Base-by-base conservation (phyloP, 2,888 invertebrate species). In the Onchidella celtica region DNA sequence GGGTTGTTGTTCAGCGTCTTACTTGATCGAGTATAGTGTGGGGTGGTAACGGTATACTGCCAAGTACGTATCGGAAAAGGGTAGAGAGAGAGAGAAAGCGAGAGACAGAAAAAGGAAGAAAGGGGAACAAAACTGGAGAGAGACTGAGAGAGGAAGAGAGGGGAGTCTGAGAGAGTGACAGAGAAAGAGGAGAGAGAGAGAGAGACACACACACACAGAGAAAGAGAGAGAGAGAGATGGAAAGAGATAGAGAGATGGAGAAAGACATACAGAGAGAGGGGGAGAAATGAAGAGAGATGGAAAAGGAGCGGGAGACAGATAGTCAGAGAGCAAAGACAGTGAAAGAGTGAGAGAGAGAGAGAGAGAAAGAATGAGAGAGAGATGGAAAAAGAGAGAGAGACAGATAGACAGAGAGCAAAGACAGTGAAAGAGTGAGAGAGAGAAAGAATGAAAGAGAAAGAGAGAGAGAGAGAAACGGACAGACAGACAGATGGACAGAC, bases 91-190 rank as follows among this genome's bases (percentile, higher is more conserved):
- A 32, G 59, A 59, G 59, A 59, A 73, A 34, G 24, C 55, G 59
- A 38, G 59, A n/a, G n/a, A n/a, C n/a, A n/a, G n/a, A n/a, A n/a
- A n/a, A n/a, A n/a, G n/a, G n/a, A n/a, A n/a, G n/a, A 34, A 38
- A 73, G 59, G 24, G 59, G 59, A 73, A 73, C 57, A 73, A 59
- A 59, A 73, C 55, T 57, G 32, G 59, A 27, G 29, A 73, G 34
- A 29, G 29, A 32, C 17, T 24, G 57, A 24, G 57, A 40, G 32
- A n/a, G n/a, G n/a, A n/a, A n/a, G n/a, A n/a, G n/a, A n/a, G n/a
- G n/a, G n/a, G n/a, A n/a, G n/a, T n/a, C 29, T 14, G 24, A 55
- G 27, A 24, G 21, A 17, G 17, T 29, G 24, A 36, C 2, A 11
- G 4, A 24, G 24, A 29, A 9, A 32, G 0, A 61, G 63, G 24